Conservation (phyloP, 2,113 vertebrate genomes). For the Colaptes auratus region DNA sequence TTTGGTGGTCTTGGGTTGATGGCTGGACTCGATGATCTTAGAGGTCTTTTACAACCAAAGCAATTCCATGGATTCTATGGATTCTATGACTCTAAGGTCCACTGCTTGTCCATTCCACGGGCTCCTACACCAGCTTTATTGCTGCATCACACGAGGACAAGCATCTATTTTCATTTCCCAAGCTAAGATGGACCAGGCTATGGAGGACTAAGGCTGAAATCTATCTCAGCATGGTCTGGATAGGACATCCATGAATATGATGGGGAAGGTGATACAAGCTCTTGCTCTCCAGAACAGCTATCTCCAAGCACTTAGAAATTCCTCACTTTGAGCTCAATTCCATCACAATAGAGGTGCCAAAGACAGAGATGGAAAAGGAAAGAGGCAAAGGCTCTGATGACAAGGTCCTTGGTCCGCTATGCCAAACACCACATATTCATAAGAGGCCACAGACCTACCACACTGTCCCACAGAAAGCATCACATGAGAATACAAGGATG, state of each 20-base stretch:
- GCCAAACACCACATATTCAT: background rate
- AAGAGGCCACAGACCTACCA: background rate
- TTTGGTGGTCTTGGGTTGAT: too few species aligned
- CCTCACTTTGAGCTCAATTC: fast-evolving
- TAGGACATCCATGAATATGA: too few species aligned
- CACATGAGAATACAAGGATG: background rate
- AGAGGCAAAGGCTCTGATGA: background rate
- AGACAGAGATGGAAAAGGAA: background rate
- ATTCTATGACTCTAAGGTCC: too few species aligned
- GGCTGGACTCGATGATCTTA: too few species aligned
- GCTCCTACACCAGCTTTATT: background rate
- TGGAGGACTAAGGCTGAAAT: background rate
- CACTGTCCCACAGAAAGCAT: background rate
- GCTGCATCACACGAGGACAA: background rate
- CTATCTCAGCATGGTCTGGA: background rate
- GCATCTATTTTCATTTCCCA: background rate
- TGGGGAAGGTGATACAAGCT: fast-evolving
- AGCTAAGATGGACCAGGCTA: background rate
- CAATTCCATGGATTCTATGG: too few species aligned
- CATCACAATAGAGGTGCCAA: fast-evolving
- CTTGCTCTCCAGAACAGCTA: background rate
- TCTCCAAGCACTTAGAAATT: background rate
- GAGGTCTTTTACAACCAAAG: too few species aligned
- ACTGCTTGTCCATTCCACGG: background rate
- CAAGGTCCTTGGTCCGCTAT: background rate